Evolutionary conservation across 1,140 invertebrate species (phyloP).

Genomic region (Drosophila elegans): DNA sequence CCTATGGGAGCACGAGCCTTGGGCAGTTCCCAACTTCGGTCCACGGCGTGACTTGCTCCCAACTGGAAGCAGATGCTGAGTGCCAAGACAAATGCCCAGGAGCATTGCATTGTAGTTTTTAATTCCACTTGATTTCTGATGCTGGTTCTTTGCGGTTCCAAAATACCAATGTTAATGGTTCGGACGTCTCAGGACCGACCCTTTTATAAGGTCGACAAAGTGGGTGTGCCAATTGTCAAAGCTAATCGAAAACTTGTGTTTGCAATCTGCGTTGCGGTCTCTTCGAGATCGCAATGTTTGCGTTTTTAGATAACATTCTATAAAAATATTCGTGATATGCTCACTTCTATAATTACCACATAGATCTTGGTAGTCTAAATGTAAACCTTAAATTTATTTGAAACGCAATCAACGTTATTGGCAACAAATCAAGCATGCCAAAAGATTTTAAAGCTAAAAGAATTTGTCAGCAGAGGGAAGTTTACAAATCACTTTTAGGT

Average conservation of each 20-base stretch:
- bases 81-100: conserved; percentile 48
- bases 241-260: conserved; percentile 51
- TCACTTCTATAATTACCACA: conserved; percentile 15
- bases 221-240: conserved; percentile 29
- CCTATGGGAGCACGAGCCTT: conserved; percentile 27
- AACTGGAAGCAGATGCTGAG: conserved; percentile 13
- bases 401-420: too few relatives aligned
- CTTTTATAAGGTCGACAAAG: conserved; percentile 32
- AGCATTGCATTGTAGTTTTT: conserved; percentile 41
- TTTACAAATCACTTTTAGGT: too few relatives aligned
- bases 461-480: too few relatives aligned
- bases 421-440: too few relatives aligned
- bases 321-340: conserved; percentile 10
- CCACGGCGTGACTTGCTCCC: conserved; percentile 5
- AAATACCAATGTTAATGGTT: conserved; percentile 11
- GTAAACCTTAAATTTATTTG: neutral
- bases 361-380: neutral
- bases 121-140: conserved; percentile 2
- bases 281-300: conserved; percentile 8
- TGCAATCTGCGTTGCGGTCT: conserved; percentile 10
- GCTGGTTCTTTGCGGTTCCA: conserved; percentile 6
- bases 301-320: conserved; percentile 14
- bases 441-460: too few relatives aligned
- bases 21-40: conserved; percentile 19
- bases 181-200: neutral